Evolutionary conservation across 2,888 invertebrate genomes (phyloP).

Genomic region (Zeuzera pyrina): DNA sequence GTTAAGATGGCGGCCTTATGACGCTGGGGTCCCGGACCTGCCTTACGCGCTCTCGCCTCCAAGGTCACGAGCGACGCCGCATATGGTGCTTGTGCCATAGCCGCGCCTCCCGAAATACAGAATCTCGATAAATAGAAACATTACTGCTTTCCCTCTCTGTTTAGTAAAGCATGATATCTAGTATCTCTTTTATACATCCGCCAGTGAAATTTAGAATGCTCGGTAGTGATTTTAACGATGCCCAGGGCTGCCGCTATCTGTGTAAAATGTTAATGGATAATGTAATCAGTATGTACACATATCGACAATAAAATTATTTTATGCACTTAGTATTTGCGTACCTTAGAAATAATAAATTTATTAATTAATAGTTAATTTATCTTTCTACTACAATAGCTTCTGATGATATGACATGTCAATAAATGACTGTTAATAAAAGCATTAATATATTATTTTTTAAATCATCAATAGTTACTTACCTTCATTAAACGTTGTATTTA

Average conservation of each 20-base stretch:
- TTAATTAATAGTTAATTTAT: too few relatives aligned
- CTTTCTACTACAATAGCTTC: too few relatives aligned
- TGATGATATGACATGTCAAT: too few relatives aligned
- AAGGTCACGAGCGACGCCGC: slow-evolving; percentile 56
- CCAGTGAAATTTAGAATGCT: slow-evolving; percentile 38
- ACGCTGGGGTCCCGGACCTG: slow-evolving; percentile 51
- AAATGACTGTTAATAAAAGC: too few relatives aligned
- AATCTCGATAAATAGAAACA: slow-evolving; percentile 45
- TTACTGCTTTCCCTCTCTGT: slow-evolving; percentile 34
- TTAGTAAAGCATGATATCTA: slow-evolving; percentile 17
- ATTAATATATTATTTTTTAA: too few relatives aligned
- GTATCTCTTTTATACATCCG: slow-evolving; percentile 35
- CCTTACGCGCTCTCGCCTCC: slow-evolving; percentile 53
- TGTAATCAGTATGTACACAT: too few relatives aligned
- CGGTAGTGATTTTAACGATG: slow-evolving; percentile 38
- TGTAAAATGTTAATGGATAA: neutral
- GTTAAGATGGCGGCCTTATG: slow-evolving; percentile 53
- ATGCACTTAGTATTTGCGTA: too few relatives aligned
- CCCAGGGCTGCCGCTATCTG: neutral
- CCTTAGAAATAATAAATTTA: too few relatives aligned
- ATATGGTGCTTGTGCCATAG: slow-evolving; percentile 52
- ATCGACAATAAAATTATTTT: too few relatives aligned
- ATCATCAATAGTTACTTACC: too few relatives aligned
- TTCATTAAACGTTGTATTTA: too few relatives aligned
- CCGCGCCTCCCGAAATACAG: slow-evolving; percentile 59